phyloP scores from a whole-genome alignment of 2,888 invertebrate genomes.

The Yponomeuta malinellus region DNA sequence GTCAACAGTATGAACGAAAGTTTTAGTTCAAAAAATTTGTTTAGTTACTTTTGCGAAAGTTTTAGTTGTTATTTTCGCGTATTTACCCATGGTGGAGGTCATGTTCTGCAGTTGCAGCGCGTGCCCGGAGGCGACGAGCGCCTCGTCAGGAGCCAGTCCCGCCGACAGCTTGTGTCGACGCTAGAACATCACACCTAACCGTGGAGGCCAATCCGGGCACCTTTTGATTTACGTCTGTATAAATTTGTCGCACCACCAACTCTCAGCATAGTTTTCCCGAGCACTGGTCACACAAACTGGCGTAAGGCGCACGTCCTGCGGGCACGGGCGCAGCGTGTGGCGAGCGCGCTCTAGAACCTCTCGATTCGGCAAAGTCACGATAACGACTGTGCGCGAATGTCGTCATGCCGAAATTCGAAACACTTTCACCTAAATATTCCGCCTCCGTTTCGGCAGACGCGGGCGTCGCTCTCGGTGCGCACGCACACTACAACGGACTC shows the following conservation, averaged over 20 bases:
- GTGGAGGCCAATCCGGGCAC: constrained; percentile 55
- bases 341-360: constrained; percentile 60
- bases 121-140: constrained; percentile 61
- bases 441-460: constrained; percentile 74
- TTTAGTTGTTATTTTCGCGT: constrained; percentile 20
- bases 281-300: constrained; percentile 49
- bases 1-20: too few relatives aligned
- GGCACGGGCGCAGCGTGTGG: constrained; percentile 44
- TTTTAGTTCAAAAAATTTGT: too few relatives aligned
- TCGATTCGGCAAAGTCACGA: constrained; percentile 75
- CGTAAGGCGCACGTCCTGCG: constrained; percentile 58
- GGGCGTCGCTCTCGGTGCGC: constrained; percentile 73
- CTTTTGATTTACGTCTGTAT: constrained; percentile 65
- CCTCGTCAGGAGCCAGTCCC: constrained; percentile 62
- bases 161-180: constrained; percentile 64
- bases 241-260: constrained; percentile 57
- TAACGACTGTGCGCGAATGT: constrained; percentile 76
- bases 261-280: constrained; percentile 57
- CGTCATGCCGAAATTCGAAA: constrained; percentile 76
- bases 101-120: constrained; percentile 66
- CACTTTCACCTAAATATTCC: constrained; percentile 77
- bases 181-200: constrained; percentile 54
- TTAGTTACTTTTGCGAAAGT: too few relatives aligned
- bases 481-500: constrained; percentile 65
- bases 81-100: constrained; percentile 74